phyloP scores from a whole-genome alignment of 2,797 vertebrate genomes.

The Phalanger gymnotis region DNA sequence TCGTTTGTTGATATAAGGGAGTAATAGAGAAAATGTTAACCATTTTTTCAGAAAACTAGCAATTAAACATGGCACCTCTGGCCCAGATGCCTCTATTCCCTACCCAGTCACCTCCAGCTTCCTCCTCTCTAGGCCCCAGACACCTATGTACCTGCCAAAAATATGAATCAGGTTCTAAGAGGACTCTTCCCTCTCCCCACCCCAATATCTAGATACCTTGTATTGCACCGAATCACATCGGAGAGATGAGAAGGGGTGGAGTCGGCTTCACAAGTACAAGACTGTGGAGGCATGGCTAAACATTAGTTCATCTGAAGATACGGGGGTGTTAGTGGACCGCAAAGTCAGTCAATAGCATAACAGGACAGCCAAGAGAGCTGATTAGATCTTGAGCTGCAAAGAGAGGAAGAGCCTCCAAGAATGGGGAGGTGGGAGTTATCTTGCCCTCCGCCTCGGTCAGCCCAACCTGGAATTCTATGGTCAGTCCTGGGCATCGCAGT shows the following conservation, averaged over 20 bases:
- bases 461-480: background rate
- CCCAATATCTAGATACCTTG: background rate
- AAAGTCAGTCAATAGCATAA: background rate
- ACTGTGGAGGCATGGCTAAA: background rate
- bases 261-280: background rate
- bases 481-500: background rate
- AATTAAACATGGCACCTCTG: no score
- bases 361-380: background rate
- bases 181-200: background rate
- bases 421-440: background rate
- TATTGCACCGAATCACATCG: background rate
- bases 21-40: background rate
- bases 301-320: background rate
- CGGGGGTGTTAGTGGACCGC: background rate
- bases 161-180: background rate
- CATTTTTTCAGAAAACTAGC: no score
- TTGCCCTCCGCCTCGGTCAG: background rate
- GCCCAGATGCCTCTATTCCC: background rate
- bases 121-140: background rate
- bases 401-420: background rate
- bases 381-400: background rate
- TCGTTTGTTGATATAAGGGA: background rate
- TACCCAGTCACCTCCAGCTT: background rate
- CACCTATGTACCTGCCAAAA: background rate
- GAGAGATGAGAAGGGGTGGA: background rate